Conservation (phyloP, 2,113 vertebrate genomes). For the Glaucomys volans region DNA sequence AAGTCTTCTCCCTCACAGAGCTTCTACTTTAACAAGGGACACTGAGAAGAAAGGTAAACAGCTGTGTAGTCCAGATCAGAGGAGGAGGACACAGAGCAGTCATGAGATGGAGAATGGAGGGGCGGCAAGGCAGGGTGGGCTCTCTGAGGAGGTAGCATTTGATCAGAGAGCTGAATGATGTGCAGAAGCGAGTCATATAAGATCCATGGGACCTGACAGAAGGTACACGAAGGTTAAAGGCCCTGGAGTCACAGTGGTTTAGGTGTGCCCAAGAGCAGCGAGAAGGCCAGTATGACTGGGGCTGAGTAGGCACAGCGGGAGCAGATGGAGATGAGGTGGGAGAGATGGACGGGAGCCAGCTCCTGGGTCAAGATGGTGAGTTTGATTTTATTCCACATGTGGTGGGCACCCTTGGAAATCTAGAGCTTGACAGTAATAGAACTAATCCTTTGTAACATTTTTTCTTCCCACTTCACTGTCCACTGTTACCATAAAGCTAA, state of each 20-base stretch:
- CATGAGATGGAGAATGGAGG: neutral
- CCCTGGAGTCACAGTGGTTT: neutral
- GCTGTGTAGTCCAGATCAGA: neutral
- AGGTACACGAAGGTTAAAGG: neutral
- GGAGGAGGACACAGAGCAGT: neutral
- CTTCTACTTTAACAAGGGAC: neutral
- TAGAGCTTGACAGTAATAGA: neutral
- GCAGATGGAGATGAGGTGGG: neutral
- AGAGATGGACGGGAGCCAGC: too few relatives aligned
- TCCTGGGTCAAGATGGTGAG: accelerated
- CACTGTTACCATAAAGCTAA: neutral
- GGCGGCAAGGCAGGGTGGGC: neutral
- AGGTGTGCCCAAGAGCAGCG: accelerated
- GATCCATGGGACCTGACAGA: neutral
- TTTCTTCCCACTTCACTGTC: neutral
- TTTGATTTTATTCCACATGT: neutral
- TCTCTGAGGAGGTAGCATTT: neutral
- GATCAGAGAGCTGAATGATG: neutral
- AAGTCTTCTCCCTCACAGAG: neutral
- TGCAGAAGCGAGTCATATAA: neutral
- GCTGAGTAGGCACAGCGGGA: neutral
- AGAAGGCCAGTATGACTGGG: neutral
- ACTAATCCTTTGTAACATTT: neutral
- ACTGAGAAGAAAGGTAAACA: neutral
- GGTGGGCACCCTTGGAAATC: neutral